These are phyloP conservation scores for Lucilia cuprina DNA, from an alignment of 1,140 invertebrate species.

Conservation along the genomic window DNA sequence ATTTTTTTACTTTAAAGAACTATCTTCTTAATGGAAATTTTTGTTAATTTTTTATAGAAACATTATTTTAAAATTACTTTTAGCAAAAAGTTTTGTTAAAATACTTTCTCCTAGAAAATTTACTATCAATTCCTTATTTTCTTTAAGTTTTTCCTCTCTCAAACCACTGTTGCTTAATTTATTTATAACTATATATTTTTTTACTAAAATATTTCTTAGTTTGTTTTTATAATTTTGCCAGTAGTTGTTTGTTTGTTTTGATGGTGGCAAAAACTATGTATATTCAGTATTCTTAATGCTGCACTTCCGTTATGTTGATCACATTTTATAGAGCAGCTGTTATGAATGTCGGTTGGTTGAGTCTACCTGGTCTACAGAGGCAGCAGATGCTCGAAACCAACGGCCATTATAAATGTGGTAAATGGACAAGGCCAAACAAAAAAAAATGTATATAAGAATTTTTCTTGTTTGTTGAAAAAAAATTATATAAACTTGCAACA, in stretches of 20 bases:
- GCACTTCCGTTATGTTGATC: conserved; percentile 28
- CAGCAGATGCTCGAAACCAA: conserved; percentile 20
- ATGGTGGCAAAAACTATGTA: background rate
- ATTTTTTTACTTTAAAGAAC: too few relatives aligned
- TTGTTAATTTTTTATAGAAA: too few relatives aligned
- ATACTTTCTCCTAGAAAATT: too few relatives aligned
- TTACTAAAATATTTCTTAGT: background rate
- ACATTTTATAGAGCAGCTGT: conserved; percentile 31
- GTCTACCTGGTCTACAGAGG: background rate
- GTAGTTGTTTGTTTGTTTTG: background rate
- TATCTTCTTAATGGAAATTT: too few relatives aligned
- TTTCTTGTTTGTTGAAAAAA: too few relatives aligned
- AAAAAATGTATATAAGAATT: background rate
- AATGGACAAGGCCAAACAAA: conserved; percentile 18
- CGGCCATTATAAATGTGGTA: conserved; percentile 12
- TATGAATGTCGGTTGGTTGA: background rate
- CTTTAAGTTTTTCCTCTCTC: too few relatives aligned
- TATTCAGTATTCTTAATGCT: conserved; percentile 23
- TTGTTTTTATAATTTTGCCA: background rate
- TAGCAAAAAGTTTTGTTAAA: too few relatives aligned
- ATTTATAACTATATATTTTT: conserved; percentile 4
- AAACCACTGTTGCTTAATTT: background rate
- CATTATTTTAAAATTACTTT: too few relatives aligned
- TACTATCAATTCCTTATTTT: too few relatives aligned
- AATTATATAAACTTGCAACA: background rate